phyloP scores from a whole-genome alignment of 2,888 invertebrate species.

The Ophonus ardosiacus region DNA sequence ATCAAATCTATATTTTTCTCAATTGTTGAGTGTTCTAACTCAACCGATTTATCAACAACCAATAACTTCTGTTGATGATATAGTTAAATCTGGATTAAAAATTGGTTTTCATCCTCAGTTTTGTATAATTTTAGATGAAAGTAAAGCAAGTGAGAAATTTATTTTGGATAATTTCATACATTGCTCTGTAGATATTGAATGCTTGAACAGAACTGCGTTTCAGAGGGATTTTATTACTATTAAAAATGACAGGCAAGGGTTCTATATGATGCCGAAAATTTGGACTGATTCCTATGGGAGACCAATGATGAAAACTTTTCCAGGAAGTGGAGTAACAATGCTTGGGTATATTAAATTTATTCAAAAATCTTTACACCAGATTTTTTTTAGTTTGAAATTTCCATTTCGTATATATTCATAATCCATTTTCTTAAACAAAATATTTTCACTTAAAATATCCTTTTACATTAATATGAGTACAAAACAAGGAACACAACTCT shows the following conservation, averaged over 20 bases:
- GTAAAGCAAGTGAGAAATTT: not conserved
- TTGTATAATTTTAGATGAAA: not conserved
- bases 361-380: not conserved
- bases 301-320: constrained; percentile 62
- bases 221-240: constrained; percentile 66
- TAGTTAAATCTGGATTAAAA: constrained; percentile 75
- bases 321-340: constrained; percentile 21
- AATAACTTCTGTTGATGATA: constrained; percentile 77
- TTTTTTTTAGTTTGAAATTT: no score
- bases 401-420: no score
- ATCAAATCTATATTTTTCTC: constrained; percentile 78
- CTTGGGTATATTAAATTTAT: constrained; percentile 4
- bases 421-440: no score
- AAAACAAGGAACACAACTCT: no score
- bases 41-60: constrained; percentile 78
- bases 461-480: no score
- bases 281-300: constrained; percentile 64
- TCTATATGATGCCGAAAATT: constrained; percentile 64
- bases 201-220: constrained; percentile 65
- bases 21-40: constrained; percentile 78
- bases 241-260: constrained; percentile 66
- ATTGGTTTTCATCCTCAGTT: constrained; percentile 72
- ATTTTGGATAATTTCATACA: not conserved
- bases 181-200: constrained; percentile 28
- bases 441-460: no score